Conservation (phyloP, 1,140 invertebrate genomes). For the Macrostomum lignano region DNA sequence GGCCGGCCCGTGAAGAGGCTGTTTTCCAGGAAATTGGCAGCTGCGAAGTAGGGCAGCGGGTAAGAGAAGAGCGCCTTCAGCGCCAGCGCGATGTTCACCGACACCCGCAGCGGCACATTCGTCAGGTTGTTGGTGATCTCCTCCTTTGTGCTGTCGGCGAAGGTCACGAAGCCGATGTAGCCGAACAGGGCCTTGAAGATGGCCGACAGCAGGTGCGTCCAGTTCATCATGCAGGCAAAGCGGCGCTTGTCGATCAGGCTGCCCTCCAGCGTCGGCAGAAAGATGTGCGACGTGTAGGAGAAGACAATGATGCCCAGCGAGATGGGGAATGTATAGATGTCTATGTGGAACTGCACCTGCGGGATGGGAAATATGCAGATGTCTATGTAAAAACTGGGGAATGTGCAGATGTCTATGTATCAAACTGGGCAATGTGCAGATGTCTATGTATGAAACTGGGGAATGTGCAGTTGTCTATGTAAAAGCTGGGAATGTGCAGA, state of each 20-base stretch:
- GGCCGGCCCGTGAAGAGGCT: slow-evolving; percentile 62
- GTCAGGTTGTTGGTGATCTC: slow-evolving; percentile 92
- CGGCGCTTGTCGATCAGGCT: slow-evolving; percentile 62
- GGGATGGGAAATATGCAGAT: too few species aligned
- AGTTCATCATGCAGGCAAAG: slow-evolving; percentile 88
- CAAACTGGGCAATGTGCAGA: too few species aligned
- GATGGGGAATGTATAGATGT: slow-evolving; percentile 85
- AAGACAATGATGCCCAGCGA: slow-evolving; percentile 96
- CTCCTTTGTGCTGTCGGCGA: slow-evolving; percentile 51
- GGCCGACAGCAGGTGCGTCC: slow-evolving; percentile 85
- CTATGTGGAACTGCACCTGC: slow-evolving; percentile 63
- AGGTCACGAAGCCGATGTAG: slow-evolving; percentile 83
- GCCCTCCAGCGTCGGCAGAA: slow-evolving; percentile 78
- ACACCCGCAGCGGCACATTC: slow-evolving; percentile 50
- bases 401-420: too few species aligned
- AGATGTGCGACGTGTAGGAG: slow-evolving; percentile 96
- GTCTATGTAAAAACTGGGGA: too few species aligned
- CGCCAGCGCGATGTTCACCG: slow-evolving; percentile 82
- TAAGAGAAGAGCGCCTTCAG: slow-evolving; percentile 83
- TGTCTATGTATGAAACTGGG: too few species aligned
- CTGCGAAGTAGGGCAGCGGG: slow-evolving; percentile 85
- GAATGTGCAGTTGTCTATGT: too few species aligned
- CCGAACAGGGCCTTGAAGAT: slow-evolving; percentile 85
- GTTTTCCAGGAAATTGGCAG: slow-evolving; percentile 69
- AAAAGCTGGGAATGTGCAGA: too few species aligned